Evolutionary conservation across 2,888 invertebrate species (phyloP).

Genomic region (Tetheella fluctuosa): DNA sequence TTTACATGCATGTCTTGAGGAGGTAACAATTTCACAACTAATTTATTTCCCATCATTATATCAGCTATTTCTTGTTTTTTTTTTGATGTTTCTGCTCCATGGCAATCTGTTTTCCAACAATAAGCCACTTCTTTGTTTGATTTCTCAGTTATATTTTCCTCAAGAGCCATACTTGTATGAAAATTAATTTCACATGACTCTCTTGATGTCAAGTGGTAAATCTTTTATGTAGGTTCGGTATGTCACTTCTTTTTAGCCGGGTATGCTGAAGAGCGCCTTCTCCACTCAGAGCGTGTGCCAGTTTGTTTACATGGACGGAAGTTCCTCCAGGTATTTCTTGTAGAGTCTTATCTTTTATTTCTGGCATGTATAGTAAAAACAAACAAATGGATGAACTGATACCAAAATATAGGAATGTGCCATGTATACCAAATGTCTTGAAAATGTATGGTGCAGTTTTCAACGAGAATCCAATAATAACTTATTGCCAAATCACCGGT

Average conservation of each 20-base stretch:
- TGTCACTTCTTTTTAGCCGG: too few species aligned
- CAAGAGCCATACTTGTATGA: too few species aligned
- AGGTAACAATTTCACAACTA: background rate
- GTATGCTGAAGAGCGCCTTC: too few species aligned
- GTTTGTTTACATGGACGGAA: too few species aligned
- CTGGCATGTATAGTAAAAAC: constrained; percentile 47
- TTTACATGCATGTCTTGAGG: background rate
- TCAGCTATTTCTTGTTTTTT: constrained; percentile 51
- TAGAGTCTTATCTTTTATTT: constrained; percentile 56
- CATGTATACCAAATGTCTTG: constrained; percentile 37
- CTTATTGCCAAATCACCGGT: constrained; percentile 39
- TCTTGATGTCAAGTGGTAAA: too few species aligned
- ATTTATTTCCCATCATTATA: background rate
- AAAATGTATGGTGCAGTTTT: constrained; percentile 46
- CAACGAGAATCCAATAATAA: constrained; percentile 20
- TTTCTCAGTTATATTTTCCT: too few species aligned
- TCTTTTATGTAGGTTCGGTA: too few species aligned
- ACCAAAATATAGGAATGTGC: constrained; percentile 42
- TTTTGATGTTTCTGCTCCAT: too few species aligned
- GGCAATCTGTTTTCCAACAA: too few species aligned
- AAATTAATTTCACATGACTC: too few species aligned
- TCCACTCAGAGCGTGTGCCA: too few species aligned
- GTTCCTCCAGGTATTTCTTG: constrained; percentile 50
- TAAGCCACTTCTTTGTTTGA: too few species aligned
- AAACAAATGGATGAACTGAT: constrained; percentile 25